Base-by-base conservation (phyloP, 2,113 vertebrate genomes). In the Pangasianodon hypophthalmus region DNA sequence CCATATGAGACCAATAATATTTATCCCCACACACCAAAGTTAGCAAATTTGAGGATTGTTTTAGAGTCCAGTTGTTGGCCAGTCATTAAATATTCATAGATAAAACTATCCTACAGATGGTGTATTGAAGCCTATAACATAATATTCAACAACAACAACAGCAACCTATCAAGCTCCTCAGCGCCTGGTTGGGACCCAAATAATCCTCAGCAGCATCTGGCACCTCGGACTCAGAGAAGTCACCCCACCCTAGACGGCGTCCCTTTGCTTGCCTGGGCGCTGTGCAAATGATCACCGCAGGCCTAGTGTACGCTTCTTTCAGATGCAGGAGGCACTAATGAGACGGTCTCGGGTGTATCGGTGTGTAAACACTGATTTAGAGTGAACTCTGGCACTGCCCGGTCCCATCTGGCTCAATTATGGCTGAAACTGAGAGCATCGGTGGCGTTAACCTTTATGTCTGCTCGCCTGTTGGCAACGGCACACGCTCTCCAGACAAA, bases 381-480 rank as follows among this genome's bases (percentile, higher is more conserved):
- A 93, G 91, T 94, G 94, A 96, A 96, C 95, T 94, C 95, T 96
- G 95, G 95, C 95, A 95, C 93, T 91, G 92, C 91, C 89, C 94
- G 93, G 94, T 96, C 96, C 96, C 96, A 96, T 96, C 96, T 96
- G 96, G 95, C 94, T 96, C 95, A 96, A 96, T 96, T 96, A 96
- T 93, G 93, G 91, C 94, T 71, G 93, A 95, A 95, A 96, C 92
- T 92, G 92, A 95, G 93, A 96, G 94, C 94, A 95, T 95, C 94
- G 94, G 93, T 94, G 94, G 94, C 62, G 90, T 90, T 93, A 93
- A 94, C 94, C 93, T 95, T 95, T 95, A 93, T 95, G 93, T 90
- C 64, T 86, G 92, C 86, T 92, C 73, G 94, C 92, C 93, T 94
- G 93, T 93, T 94, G 96, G 95, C 94, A 85, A 90, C 67, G 58